Base-by-base conservation (phyloP, 2,888 invertebrate genomes). In the Neria commutata region DNA sequence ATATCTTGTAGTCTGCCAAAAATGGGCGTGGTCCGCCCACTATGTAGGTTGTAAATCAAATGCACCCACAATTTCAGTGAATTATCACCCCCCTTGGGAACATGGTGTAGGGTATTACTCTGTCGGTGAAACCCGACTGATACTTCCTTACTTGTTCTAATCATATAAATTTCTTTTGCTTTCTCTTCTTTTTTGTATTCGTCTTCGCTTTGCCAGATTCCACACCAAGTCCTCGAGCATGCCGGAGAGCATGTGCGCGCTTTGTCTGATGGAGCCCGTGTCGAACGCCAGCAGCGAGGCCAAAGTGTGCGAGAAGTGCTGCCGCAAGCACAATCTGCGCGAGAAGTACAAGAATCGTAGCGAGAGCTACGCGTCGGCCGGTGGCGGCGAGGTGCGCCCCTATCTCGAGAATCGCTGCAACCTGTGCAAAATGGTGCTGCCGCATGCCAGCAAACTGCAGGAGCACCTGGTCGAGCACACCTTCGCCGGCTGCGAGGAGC, bases 401-500 rank as follows among this genome's bases (percentile, higher is more conserved):
- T 84, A 83, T 55, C 60, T 76, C 16, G 81, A 81, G 60, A 76
- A 78, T 55, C 78, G 79, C 3, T 95, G 95, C 73, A 87, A 91
- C 63, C 85, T 96, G 2, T 96, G 96, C 74, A 86, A 90, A 55
- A 87, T 90, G 67, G 86, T 90, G 8, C 86, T 92, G 46, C 89
- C 91, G 46, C 90, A 92, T 1, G 89, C 92, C 0, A 87, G 91
- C 34, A 89, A 94, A 62, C 85, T 96, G 1, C 95, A 94, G 79
- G 88, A 89, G 60, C 95, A 95, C 76, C 84, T 95, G 58, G 95
- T 96, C 61, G 95, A 96, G 72, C 96, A 97, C 80, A 94, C 93
- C 0, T 96, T 94, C 75, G 91, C 91, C 24, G 94, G 93, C 3
- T 92, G 91, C 70, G 88, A 91, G 33, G 88, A 90, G 8, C 77